Evolutionary conservation across 2,113 vertebrate genomes (phyloP).

Genomic region (Passerina amoena): DNA sequence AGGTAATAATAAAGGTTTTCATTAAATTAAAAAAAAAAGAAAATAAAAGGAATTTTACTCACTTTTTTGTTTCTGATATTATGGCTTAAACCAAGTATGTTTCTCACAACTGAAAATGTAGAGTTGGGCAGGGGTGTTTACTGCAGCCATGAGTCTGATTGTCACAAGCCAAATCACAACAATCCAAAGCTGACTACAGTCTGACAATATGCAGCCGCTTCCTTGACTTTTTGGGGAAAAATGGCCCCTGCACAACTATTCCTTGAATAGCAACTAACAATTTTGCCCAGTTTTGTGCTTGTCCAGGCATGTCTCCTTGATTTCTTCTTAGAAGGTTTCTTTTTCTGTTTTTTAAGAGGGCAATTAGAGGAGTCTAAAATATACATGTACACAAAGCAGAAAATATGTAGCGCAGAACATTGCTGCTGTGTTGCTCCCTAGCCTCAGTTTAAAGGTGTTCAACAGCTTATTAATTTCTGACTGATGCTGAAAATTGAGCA

Average conservation of each 20-base stretch:
- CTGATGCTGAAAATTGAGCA: conserved; percentile 19
- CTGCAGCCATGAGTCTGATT: not conserved
- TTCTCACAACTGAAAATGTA: accelerated
- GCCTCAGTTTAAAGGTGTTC: conserved; percentile 37
- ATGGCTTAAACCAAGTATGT: not conserved
- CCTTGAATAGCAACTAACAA: not conserved
- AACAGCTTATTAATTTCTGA: conserved; percentile 54
- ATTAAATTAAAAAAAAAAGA: not conserved
- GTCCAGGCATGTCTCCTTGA: not conserved
- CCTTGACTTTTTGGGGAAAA: not conserved
- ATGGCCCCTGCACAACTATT: not conserved
- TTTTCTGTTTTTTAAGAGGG: not conserved
- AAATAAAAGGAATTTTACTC: accelerated
- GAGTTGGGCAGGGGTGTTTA: accelerated
- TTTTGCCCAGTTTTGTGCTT: not conserved
- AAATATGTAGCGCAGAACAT: not conserved
- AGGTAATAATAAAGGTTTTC: not conserved
- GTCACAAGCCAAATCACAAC: not conserved
- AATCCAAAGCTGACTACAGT: not conserved
- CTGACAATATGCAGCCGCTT: not conserved
- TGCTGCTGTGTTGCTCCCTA: not conserved
- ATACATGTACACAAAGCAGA: not conserved
- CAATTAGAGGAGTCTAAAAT: not conserved
- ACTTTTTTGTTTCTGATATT: not conserved
- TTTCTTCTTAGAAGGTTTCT: not conserved